These are phyloP conservation scores for Cebidichthys violaceus DNA, from an alignment of 2,113 vertebrate genomes.

Conservation along the genomic window DNA sequence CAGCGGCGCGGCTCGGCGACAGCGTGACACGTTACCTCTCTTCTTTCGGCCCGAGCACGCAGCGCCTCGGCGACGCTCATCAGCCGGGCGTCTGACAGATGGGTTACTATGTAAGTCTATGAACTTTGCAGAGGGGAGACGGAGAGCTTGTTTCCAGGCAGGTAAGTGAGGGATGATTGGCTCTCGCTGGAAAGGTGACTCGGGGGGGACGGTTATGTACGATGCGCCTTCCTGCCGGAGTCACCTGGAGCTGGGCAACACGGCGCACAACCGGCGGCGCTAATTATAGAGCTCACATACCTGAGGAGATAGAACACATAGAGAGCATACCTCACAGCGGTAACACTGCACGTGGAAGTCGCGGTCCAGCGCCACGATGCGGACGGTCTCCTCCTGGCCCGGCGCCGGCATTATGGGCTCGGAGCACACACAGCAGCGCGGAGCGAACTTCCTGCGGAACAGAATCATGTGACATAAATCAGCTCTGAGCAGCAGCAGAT, in stretches of 20 bases:
- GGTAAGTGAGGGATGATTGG: conserved; percentile 52
- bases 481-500: not conserved
- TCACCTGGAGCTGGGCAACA: not conserved
- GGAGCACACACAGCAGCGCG: conserved; percentile 95
- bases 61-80: conserved; percentile 54
- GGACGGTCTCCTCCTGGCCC: conserved; percentile 97
- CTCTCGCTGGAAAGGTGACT: conserved; percentile 43
- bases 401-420: conserved; percentile 97
- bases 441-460: conserved; percentile 93
- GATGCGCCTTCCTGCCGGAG: not conserved
- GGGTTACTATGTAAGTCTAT: conserved; percentile 58
- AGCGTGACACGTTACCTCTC: conserved; percentile 59
- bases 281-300: conserved; percentile 21
- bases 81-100: conserved; percentile 49
- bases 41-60: conserved; percentile 52
- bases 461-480: not conserved
- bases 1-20: conserved; percentile 51
- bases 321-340: conserved; percentile 91
- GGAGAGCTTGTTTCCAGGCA: conserved; percentile 57
- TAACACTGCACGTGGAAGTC: conserved; percentile 99
- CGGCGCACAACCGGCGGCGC: not conserved
- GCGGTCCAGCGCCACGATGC: conserved; percentile 96
- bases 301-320: not conserved
- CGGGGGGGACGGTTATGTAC: conserved; percentile 8
- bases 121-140: conserved; percentile 60